These are phyloP conservation scores for Triplophysa tibetana DNA, from an alignment of 2,113 vertebrate species.

Conservation along the genomic window DNA sequence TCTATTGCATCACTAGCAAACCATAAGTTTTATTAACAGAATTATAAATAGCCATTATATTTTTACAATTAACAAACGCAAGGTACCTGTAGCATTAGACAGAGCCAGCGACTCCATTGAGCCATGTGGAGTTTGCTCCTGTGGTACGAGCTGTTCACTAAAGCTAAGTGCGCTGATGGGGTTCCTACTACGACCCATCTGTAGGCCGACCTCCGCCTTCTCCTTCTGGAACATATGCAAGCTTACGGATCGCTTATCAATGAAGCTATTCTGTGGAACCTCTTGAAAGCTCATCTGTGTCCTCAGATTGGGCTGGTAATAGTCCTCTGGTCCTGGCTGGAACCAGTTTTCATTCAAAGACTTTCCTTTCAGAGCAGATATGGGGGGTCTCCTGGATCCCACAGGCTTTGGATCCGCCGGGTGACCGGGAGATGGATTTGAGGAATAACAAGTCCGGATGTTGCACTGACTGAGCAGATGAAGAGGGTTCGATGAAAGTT, in stretches of 20 bases:
- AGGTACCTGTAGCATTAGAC: constrained; percentile 89
- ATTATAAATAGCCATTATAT: no score
- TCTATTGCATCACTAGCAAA: neutral
- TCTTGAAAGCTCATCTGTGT: constrained; percentile 90
- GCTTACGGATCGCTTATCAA: constrained; percentile 85
- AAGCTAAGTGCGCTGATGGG: constrained; percentile 93
- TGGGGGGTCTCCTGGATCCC: constrained; percentile 82
- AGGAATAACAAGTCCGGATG: constrained; percentile 84
- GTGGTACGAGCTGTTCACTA: constrained; percentile 85
- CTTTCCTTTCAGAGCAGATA: constrained; percentile 85
- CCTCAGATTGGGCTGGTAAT: constrained; percentile 82
- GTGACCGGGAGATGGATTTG: constrained; percentile 73
- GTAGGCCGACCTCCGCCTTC: constrained; percentile 70
- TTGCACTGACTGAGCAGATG: constrained; percentile 95
- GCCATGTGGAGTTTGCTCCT: constrained; percentile 88
- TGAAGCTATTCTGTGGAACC: constrained; percentile 83
- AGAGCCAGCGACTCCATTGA: constrained; percentile 94
- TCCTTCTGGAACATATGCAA: constrained; percentile 86
- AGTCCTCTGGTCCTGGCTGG: constrained; percentile 83
- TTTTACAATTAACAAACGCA: neutral
- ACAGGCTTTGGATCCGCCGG: constrained; percentile 80
- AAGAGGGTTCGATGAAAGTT: constrained; percentile 81
- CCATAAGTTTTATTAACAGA: no score
- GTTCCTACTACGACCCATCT: constrained; percentile 87
- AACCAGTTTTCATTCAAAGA: constrained; percentile 87